phyloP scores from a whole-genome alignment of 2,797 vertebrate genomes.

The Melanogrammus aeglefinus region DNA sequence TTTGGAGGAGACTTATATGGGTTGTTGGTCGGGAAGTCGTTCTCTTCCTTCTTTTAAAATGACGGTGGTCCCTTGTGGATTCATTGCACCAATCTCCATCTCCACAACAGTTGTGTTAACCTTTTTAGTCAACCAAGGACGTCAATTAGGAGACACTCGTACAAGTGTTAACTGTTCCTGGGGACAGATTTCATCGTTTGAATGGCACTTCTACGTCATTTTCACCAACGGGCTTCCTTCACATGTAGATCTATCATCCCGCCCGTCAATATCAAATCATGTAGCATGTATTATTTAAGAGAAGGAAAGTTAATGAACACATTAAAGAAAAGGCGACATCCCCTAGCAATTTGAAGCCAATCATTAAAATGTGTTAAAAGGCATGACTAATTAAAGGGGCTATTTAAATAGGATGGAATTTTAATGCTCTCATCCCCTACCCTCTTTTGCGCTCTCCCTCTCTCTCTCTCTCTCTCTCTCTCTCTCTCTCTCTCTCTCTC shows the following conservation, averaged over 20 bases:
- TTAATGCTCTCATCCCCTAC: conserved; percentile 66
- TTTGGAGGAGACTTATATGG: conserved; percentile 44
- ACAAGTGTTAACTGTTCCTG: conserved; percentile 64
- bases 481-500: too few relatives aligned
- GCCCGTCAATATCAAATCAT: conserved; percentile 69
- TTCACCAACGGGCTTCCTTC: conserved; percentile 47
- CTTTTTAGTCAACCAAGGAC: conserved; percentile 39
- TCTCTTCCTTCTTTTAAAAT: conserved; percentile 15
- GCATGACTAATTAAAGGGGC: conserved; percentile 85
- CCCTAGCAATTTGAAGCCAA: conserved; percentile 77
- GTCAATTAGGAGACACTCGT: conserved; percentile 62
- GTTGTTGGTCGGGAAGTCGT: neutral
- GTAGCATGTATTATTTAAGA: conserved; percentile 79
- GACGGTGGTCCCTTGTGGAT: conserved; percentile 29
- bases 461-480: too few relatives aligned
- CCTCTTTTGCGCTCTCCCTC: too few relatives aligned
- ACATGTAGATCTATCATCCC: conserved; percentile 29
- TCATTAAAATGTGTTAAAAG: conserved; percentile 84
- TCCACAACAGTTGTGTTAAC: conserved; percentile 48
- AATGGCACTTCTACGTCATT: conserved; percentile 42
- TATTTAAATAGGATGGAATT: conserved; percentile 82
- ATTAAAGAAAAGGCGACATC: conserved; percentile 67
- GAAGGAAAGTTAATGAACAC: conserved; percentile 72
- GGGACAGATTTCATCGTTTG: conserved; percentile 46
- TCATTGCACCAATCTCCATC: conserved; percentile 26